Percentiles rank a stretch among this genome's conserved stretches.
Evolutionary conservation across 2,797 vertebrate genomes (phyloP).

Genomic region (Xenopus petersii): DNA sequence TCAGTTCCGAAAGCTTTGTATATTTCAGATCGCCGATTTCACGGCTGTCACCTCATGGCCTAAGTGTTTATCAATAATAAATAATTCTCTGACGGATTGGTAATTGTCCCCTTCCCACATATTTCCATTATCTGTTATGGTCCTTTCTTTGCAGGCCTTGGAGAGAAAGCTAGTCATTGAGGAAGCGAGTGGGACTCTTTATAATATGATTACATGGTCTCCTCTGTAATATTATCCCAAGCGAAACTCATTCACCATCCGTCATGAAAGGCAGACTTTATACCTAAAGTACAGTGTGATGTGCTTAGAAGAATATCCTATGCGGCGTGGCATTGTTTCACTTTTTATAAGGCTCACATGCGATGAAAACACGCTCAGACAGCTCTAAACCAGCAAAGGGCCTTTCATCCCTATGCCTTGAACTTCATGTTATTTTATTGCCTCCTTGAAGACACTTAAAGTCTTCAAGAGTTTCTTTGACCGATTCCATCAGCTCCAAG

Average conservation of each 20-base stretch:
- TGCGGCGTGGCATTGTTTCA: neutral
- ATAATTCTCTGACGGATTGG: conserved; percentile 62
- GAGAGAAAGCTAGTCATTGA: conserved; percentile 2
- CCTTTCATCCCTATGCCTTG: neutral
- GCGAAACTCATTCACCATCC: conserved; percentile 6
- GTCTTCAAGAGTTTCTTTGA: neutral
- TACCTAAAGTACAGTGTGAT: conserved; percentile 28
- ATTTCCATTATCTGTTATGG: conserved; percentile 61
- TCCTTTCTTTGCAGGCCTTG: conserved; percentile 34
- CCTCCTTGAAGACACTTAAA: neutral
- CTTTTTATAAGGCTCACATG: conserved; percentile 1
- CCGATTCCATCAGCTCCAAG: neutral
- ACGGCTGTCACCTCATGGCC: conserved; percentile 70
- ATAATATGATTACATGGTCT: conserved; percentile 42
- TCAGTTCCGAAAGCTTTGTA: conserved; percentile 82
- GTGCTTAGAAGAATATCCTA: neutral
- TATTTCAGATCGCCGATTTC: conserved; percentile 78
- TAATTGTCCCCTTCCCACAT: conserved; percentile 61
- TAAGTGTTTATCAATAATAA: conserved; percentile 74
- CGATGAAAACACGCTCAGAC: conserved; percentile 9
- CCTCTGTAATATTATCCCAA: conserved; percentile 31
- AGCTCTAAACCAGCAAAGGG: neutral
- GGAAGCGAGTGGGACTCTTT: conserved; percentile 26
- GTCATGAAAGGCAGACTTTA: conserved; percentile 15
- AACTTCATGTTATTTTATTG: neutral